A percentile compares a stretch with the other conserved stretches of the same genome.
These are phyloP conservation scores for Heliconius congener DNA, from an alignment of 1,140 invertebrate genomes.

Conservation along the genomic window DNA sequence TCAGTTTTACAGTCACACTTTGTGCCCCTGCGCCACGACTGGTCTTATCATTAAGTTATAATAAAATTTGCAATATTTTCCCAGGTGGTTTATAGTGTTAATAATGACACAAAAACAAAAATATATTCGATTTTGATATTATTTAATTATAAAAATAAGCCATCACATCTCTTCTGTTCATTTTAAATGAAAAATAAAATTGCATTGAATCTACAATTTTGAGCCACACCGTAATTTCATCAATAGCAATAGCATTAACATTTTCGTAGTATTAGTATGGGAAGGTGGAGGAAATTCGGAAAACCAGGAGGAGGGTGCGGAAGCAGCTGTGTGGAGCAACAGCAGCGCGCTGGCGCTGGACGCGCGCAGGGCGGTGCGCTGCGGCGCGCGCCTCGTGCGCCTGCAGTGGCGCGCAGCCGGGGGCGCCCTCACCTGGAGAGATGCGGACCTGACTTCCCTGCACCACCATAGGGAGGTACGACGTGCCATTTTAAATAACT, in stretches of 20 bases:
- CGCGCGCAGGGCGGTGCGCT: conserved; percentile 66
- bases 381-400: conserved; percentile 65
- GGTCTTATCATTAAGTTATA: too few relatives aligned
- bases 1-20: too few relatives aligned
- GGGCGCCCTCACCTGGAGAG: conserved; percentile 52
- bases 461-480: conserved; percentile 71
- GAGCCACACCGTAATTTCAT: too few relatives aligned
- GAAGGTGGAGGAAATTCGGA: conserved; percentile 66
- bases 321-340: conserved; percentile 72
- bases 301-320: conserved; percentile 54
- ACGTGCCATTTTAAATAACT: background rate
- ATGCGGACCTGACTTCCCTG: conserved; percentile 68
- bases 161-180: too few relatives aligned
- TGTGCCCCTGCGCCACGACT: too few relatives aligned
- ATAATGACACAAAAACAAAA: too few relatives aligned
- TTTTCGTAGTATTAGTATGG: conserved; percentile 65
- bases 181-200: too few relatives aligned
- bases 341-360: conserved; percentile 66
- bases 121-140: too few relatives aligned
- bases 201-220: too few relatives aligned
- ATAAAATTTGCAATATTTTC: too few relatives aligned
- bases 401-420: conserved; percentile 69
- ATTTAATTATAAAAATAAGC: too few relatives aligned
- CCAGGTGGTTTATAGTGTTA: too few relatives aligned
- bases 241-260: background rate